These are phyloP conservation scores for Melangyna quadrimaculata DNA, from an alignment of 2,888 invertebrate genomes.

Conservation along the genomic window DNA sequence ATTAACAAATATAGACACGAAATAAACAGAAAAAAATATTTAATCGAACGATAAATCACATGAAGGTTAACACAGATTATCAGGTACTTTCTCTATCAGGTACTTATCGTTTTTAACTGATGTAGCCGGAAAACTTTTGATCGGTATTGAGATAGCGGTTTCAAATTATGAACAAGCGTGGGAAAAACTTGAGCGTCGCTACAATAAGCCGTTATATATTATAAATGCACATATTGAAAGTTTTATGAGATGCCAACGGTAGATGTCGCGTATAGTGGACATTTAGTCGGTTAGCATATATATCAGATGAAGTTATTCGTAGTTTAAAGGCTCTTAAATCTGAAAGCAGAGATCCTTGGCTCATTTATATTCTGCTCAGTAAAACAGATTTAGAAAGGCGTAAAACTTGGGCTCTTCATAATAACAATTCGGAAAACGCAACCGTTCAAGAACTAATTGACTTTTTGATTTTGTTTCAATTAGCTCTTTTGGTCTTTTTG, in stretches of 20 bases:
- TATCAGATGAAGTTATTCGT: background rate
- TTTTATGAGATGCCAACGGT: background rate
- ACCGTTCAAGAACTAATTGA: background rate
- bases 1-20: too few species aligned
- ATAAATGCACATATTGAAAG: background rate
- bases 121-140: background rate
- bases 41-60: too few species aligned
- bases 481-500: too few species aligned
- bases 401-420: too few species aligned
- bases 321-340: background rate
- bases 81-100: too few species aligned
- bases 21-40: too few species aligned
- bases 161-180: conserved; percentile 14
- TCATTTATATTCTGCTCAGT: background rate
- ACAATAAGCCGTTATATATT: background rate
- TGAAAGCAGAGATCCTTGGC: background rate
- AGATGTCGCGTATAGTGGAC: background rate
- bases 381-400: background rate
- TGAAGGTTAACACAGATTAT: too few species aligned
- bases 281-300: too few species aligned
- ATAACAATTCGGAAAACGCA: background rate
- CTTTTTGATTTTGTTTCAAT: too few species aligned
- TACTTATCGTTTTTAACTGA: too few species aligned
- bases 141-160: background rate
- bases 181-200: conserved; percentile 24